A percentile compares a stretch with the other conserved stretches of the same genome.
Conservation (phyloP, 2,113 vertebrate species). For the Campylomormyrus tamandua region DNA sequence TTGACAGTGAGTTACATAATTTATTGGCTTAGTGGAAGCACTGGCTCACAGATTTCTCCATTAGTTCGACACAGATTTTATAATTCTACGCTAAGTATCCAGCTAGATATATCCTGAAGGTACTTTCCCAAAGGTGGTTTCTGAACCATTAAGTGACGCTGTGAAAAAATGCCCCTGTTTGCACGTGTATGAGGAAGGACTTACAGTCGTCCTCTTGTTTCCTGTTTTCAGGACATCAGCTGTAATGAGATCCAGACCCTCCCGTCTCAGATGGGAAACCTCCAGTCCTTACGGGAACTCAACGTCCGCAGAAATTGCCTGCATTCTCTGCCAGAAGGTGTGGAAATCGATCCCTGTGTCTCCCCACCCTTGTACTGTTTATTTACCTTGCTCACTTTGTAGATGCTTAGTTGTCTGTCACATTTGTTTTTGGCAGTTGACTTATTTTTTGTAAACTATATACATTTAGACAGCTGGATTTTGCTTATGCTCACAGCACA, state of each 20-base stretch:
- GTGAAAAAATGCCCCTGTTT: constrained; percentile 9
- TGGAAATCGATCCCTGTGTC: constrained; percentile 29
- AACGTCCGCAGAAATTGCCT: constrained; percentile 96
- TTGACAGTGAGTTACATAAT: neutral
- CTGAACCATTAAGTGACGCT: neutral
- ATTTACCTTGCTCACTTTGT: neutral
- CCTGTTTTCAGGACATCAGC: constrained; percentile 80
- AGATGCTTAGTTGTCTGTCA: neutral
- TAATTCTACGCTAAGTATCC: neutral
- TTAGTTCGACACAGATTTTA: neutral
- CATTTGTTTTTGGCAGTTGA: neutral
- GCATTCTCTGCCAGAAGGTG: constrained; percentile 88
- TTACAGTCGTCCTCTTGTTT: neutral
- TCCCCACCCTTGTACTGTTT: neutral
- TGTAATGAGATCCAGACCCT: constrained; percentile 96
- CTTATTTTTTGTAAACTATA: neutral
- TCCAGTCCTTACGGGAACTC: constrained; percentile 85
- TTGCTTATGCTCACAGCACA: neutral
- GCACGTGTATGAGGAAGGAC: constrained; percentile 6
- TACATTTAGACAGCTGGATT: neutral
- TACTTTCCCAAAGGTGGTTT: neutral
- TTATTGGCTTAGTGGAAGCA: neutral
- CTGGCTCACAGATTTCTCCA: neutral
- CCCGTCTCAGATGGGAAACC: constrained; percentile 87
- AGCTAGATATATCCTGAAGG: neutral